Evolutionary conservation across 2,113 vertebrate species (phyloP), one percentile per base, ranked within the genome.

Genomic region (Hipposideros armiger): DNA sequence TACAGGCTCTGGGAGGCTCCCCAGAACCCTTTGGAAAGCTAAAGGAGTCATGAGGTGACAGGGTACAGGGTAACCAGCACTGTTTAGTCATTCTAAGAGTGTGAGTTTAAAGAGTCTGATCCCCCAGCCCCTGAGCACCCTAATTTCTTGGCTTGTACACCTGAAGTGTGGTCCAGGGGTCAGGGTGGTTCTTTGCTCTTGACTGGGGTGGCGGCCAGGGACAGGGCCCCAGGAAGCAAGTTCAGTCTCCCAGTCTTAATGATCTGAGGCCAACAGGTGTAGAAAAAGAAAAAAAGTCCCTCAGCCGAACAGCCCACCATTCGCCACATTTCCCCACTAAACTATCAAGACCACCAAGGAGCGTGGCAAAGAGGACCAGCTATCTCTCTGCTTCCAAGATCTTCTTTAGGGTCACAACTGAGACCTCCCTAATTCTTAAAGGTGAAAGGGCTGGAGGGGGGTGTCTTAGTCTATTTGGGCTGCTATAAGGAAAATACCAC

Each of bases 61-160:
- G 62, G 40, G 50, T 4, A 40, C 0, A 0, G 45, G 47, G 36
- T 17, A 20, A 4, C 26, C 32, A 2, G 7, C 7, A 14, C 50
- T 52, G 19, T 20, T 64, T 3, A 74, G 11, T 47, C 52, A 62
- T 50, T 74, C 11, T 32, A 16, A 42, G 13, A 9, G 22, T 64
- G 32, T 36, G 30, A 77, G 7, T 47, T 94, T 66, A 86, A 90
- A 58, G 81, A 70, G 15, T 74, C 62, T n/a, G 56, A 17, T 58
- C 24, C 92, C 69, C 4, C 10, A 78, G 52, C n/a, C 40, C 26
- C 4, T 2, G 16, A 47, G 6, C 5, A 4, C 28, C 19, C 30
- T 36, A 14, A 32, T 78, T 36, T 42, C 24, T 56, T 62, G 42
- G 2, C 32, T 1, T 32, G 22, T 8, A 62, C 28, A 90, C 36